Conservation (phyloP, 2,888 invertebrate species). For the Acronicta aceris region DNA sequence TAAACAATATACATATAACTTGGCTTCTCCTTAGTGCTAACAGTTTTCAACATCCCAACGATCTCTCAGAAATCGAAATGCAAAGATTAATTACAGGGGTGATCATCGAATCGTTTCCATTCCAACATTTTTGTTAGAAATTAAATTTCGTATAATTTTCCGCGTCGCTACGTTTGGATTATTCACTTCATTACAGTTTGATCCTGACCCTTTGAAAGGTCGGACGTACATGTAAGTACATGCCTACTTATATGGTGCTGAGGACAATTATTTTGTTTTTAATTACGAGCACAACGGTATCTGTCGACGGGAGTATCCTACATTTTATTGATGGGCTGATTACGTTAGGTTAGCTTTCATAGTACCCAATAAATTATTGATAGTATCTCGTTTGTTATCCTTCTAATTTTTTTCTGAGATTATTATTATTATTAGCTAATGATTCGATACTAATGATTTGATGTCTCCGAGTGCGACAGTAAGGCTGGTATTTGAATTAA, state of each 20-base stretch:
- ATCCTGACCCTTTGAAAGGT: conserved; percentile 66
- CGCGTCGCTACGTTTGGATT: conserved; percentile 61
- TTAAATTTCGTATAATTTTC: conserved; percentile 65
- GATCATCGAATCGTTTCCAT: conserved; percentile 49
- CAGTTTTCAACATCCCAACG: conserved; percentile 18
- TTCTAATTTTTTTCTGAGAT: too few relatives aligned
- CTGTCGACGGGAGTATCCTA: conserved; percentile 9
- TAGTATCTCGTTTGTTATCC: too few relatives aligned
- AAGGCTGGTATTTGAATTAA: too few relatives aligned
- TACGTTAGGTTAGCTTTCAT: conserved; percentile 1
- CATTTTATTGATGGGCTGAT: conserved; percentile 17
- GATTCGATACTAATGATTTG: too few relatives aligned
- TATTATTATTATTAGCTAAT: too few relatives aligned
- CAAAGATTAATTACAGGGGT: conserved; percentile 48
- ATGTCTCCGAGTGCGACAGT: too few relatives aligned
- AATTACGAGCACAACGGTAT: conserved; percentile 38
- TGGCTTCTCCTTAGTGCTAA: background rate
- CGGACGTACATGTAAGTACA: conserved; percentile 35
- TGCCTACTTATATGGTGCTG: conserved; percentile 5
- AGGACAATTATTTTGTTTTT: conserved; percentile 51
- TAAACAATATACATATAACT: too few relatives aligned
- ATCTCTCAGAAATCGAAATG: conserved; percentile 39
- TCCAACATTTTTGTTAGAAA: conserved; percentile 57
- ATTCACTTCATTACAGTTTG: conserved; percentile 70
- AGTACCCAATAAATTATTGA: too few relatives aligned